Evolutionary conservation across 92 coral and sea anemone species (phyloP).

Genomic region (Porites evermanni): DNA sequence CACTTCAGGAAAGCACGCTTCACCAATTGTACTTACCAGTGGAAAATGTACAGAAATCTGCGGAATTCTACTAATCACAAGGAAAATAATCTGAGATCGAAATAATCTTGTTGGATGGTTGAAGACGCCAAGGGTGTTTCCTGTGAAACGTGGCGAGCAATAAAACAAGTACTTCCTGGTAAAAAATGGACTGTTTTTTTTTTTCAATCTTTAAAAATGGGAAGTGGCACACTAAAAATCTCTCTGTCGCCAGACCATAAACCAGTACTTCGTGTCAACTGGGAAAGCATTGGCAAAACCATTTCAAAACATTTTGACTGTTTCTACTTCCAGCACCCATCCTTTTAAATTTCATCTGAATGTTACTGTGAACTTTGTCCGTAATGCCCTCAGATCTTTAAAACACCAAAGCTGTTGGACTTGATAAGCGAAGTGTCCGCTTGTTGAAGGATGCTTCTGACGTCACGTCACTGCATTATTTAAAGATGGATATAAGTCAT

Average conservation of each 20-base stretch:
- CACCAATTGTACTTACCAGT: too few relatives aligned
- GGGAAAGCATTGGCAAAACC: constrained; percentile 54
- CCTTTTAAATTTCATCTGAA: too few relatives aligned
- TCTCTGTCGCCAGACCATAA: constrained; percentile 41
- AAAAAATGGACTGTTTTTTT: constrained; percentile 18
- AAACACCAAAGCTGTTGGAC: too few relatives aligned
- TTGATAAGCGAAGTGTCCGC: too few relatives aligned
- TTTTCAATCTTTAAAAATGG: constrained; percentile 54
- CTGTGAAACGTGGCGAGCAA: constrained; percentile 54
- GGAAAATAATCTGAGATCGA: constrained; percentile 47
- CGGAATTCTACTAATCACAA: constrained; percentile 29
- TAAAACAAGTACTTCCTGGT: constrained; percentile 57
- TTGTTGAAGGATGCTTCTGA: too few relatives aligned
- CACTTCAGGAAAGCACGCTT: too few relatives aligned
- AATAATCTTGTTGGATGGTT: constrained; percentile 45
- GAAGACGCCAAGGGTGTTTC: constrained; percentile 50
- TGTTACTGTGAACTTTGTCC: too few relatives aligned
- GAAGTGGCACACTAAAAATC: constrained; percentile 21
- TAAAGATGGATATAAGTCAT: too few relatives aligned
- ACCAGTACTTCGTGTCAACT: constrained; percentile 54
- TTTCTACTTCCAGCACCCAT: too few relatives aligned
- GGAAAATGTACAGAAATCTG: too few relatives aligned
- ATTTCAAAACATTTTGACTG: neutral
- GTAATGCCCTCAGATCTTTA: too few relatives aligned
- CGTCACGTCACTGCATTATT: too few relatives aligned